Evolutionary conservation across 2,888 invertebrate genomes (phyloP).

Genomic region (Tortricodes alternella): DNA sequence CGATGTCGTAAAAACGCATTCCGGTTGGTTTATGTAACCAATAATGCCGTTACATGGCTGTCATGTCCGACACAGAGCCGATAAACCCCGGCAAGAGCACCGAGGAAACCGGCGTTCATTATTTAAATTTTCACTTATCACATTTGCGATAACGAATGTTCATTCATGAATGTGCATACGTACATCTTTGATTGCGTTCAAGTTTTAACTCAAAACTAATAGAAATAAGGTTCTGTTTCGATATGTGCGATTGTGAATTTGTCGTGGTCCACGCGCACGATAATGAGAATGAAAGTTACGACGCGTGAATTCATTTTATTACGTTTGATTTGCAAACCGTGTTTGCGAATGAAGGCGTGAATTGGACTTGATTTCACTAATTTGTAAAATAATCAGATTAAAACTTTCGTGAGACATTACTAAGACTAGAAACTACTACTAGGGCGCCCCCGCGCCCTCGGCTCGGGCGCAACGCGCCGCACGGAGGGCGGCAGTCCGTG

Average conservation of each 20-base stretch:
- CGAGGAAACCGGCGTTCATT: constrained; percentile 37
- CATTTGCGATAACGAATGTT: constrained; percentile 45
- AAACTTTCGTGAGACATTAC: too few species aligned
- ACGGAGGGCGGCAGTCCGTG: too few species aligned
- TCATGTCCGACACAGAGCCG: constrained; percentile 35
- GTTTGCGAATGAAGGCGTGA: constrained; percentile 29
- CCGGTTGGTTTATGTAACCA: constrained; percentile 16
- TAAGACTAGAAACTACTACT: too few species aligned
- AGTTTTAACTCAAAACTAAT: background rate
- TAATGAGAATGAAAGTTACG: constrained; percentile 64
- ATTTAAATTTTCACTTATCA: constrained; percentile 56
- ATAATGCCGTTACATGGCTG: constrained; percentile 20
- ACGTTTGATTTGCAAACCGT: constrained; percentile 57
- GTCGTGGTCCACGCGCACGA: constrained; percentile 28
- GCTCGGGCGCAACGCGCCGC: too few species aligned
- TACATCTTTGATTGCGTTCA: constrained; percentile 16
- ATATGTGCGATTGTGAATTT: background rate
- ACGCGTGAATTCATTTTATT: constrained; percentile 54
- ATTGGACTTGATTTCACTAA: constrained; percentile 16
- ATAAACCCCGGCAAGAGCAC: constrained; percentile 35
- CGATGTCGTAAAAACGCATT: too few species aligned
- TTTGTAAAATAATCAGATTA: background rate
- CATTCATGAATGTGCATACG: constrained; percentile 38
- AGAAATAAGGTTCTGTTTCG: background rate
- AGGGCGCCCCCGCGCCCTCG: too few species aligned